Conservation (phyloP, 1,140 invertebrate genomes). For the Drosophila nebulosa region DNA sequence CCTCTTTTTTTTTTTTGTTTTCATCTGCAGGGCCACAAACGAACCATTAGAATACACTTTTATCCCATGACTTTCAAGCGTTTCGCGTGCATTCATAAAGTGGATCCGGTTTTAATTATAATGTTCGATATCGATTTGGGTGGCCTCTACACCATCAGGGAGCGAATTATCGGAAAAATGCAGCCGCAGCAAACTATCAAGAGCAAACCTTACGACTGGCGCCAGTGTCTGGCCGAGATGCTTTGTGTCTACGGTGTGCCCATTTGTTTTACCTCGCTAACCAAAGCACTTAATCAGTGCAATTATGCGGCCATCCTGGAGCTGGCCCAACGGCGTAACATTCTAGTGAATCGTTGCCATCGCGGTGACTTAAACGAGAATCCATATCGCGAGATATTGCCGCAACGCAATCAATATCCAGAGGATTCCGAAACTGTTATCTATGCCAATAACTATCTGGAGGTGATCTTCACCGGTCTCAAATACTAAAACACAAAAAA, state of each 20-base stretch:
- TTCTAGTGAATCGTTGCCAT: slow-evolving; percentile 14
- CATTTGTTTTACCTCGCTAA: slow-evolving; percentile 46
- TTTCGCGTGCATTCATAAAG: neutral
- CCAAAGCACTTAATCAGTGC: slow-evolving; percentile 2
- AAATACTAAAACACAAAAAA: neutral
- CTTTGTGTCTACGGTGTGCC: slow-evolving; percentile 30
- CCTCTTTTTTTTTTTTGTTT: neutral
- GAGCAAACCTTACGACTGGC: slow-evolving; percentile 4
- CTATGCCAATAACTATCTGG: slow-evolving; percentile 50
- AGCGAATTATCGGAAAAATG: slow-evolving; percentile 7
- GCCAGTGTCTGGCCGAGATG: neutral
- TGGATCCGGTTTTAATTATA: slow-evolving; percentile 40
- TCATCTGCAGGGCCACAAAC: neutral
- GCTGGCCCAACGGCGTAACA: neutral
- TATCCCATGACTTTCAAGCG: slow-evolving; percentile 11
- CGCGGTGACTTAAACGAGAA: slow-evolving; percentile 20
- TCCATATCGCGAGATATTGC: slow-evolving; percentile 54
- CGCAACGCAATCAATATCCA: slow-evolving; percentile 21
- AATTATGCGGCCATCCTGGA: slow-evolving; percentile 19
- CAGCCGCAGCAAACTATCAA: neutral
- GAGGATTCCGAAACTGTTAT: slow-evolving; percentile 31
- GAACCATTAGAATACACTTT: slow-evolving; percentile 18
- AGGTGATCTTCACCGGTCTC: slow-evolving; percentile 29
- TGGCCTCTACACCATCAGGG: neutral
- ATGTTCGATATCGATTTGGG: slow-evolving; percentile 43